These are phyloP conservation scores for Bombylius major DNA, from an alignment of 2,888 invertebrate genomes.

Conservation along the genomic window DNA sequence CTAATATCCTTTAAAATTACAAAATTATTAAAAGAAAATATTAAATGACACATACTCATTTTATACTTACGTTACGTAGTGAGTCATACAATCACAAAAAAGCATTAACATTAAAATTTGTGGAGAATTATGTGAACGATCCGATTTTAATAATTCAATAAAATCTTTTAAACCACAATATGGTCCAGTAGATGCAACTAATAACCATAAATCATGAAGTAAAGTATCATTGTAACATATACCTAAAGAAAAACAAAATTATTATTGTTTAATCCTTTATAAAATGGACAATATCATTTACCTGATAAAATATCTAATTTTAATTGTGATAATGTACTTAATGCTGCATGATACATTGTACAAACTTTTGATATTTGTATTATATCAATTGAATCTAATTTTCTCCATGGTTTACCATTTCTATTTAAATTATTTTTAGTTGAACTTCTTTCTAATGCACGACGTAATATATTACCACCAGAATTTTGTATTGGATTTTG, in stretches of 20 bases:
- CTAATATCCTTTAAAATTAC: constrained; percentile 65
- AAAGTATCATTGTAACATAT: constrained; percentile 88
- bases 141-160: constrained; percentile 68
- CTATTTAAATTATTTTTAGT: constrained; percentile 41
- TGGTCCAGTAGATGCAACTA: constrained; percentile 77
- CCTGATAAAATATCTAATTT: constrained; percentile 87
- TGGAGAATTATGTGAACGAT: constrained; percentile 68
- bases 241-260: constrained; percentile 44
- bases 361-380: constrained; percentile 76
- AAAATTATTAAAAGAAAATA: background rate
- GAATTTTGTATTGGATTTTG: constrained; percentile 28
- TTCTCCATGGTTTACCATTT: constrained; percentile 45
- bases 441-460: constrained; percentile 47
- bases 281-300: constrained; percentile 24
- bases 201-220: constrained; percentile 80
- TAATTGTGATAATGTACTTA: constrained; percentile 80
- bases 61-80: constrained; percentile 80
- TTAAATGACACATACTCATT: background rate
- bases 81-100: constrained; percentile 90
- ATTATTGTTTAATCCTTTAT: background rate
- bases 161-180: constrained; percentile 81
- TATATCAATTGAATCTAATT: constrained; percentile 69
- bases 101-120: constrained; percentile 88
- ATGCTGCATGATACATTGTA: constrained; percentile 81
- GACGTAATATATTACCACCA: constrained; percentile 43